phyloP scores from a whole-genome alignment of 2,888 invertebrate genomes.

The Steinernema scapterisci region DNA sequence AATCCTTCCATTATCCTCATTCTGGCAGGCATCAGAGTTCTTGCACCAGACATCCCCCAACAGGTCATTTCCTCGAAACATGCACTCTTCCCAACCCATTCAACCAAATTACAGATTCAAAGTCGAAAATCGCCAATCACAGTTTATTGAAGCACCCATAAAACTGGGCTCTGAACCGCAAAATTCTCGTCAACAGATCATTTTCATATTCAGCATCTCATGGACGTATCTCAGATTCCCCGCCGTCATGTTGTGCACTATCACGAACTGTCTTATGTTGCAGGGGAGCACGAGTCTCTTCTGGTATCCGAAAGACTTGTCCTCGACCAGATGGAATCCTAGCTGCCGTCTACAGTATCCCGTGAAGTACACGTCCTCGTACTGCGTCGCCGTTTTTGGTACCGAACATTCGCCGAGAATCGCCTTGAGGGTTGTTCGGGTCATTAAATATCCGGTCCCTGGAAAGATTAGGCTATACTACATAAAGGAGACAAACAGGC shows the following conservation, averaged over 20 bases:
- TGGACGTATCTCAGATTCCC: conserved; percentile 22
- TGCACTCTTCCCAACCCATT: no score
- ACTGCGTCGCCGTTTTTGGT: background rate
- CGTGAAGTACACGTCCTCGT: conserved; percentile 29
- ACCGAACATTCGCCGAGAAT: background rate
- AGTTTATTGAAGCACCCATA: no score
- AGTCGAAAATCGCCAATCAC: no score
- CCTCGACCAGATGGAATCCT: conserved; percentile 1
- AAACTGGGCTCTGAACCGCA: background rate
- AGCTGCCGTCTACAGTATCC: conserved; percentile 16
- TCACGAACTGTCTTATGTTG: conserved; percentile 4
- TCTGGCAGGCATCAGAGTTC: no score
- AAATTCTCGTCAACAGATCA: conserved; percentile 3
- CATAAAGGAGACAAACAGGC: background rate
- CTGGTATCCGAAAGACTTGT: conserved; percentile 10
- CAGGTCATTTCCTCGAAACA: no score
- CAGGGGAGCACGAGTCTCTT: conserved; percentile 8
- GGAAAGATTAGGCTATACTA: no score
- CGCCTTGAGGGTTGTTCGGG: background rate
- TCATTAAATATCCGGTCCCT: conserved; percentile 24
- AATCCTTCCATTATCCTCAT: no score
- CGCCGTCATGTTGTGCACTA: conserved; percentile 25
- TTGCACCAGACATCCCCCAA: no score
- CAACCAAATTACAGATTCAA: no score
- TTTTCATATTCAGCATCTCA: conserved; percentile 8